Evolutionary conservation across 2,113 vertebrate genomes (phyloP).

Genomic region (Casuarius casuarius): DNA sequence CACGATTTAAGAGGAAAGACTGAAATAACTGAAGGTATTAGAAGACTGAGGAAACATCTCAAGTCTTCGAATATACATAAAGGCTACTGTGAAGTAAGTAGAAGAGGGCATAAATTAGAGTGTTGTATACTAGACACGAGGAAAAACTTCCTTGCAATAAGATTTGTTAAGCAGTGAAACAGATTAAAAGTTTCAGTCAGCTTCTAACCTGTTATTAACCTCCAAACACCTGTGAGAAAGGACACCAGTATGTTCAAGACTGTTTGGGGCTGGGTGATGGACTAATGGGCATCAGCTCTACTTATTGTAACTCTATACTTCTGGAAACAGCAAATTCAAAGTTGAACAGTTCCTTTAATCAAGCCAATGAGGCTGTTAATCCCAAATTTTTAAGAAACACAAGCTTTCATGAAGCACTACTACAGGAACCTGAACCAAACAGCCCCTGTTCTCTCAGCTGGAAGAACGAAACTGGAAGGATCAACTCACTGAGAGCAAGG

Average conservation of each 20-base stretch:
- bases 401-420: not conserved
- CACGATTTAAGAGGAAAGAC: not conserved
- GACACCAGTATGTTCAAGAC: not conserved
- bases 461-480: not conserved
- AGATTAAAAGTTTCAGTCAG: not conserved
- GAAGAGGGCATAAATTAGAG: not conserved
- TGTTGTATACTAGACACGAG: fast-evolving
- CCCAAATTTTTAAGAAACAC: not conserved
- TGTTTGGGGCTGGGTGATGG: not conserved
- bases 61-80: not conserved
- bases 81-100: not conserved
- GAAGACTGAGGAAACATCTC: not conserved
- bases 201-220: not conserved
- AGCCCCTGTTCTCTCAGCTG: not conserved
- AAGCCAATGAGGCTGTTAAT: not conserved
- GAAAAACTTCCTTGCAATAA: not conserved
- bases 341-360: not conserved
- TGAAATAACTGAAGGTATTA: not conserved
- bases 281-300: not conserved
- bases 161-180: not conserved
- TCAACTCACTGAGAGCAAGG: not conserved
- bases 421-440: not conserved
- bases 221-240: not conserved
- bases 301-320: fast-evolving
- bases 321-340: not conserved